Evolutionary conservation across 2,797 vertebrate species (phyloP), one percentile per base, ranked within the genome.

Genomic region (Acipenser ruthenus): DNA sequence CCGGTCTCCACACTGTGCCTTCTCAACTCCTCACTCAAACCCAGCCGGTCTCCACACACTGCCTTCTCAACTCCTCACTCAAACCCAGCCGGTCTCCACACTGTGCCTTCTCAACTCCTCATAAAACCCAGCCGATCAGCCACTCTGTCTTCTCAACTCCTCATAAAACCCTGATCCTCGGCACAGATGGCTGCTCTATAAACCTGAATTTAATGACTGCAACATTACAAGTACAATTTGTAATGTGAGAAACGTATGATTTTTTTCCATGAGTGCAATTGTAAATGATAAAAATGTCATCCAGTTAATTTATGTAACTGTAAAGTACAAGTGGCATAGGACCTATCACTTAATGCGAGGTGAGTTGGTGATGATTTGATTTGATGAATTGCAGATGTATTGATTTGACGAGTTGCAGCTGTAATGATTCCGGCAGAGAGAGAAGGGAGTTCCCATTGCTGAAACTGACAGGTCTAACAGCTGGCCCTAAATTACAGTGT

Each of bases 211-310:
- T 71, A 65, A 69, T 67, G 50, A 13, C 47, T 62, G 50, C 60
- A 23, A 53, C 59, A 53, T 68, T 67, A 65, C 67, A 62, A 18
- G 67, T 74, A 71, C 72, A 69, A 68, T 1, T 1, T 68, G 49
- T 59, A 71, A 70, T 50, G 68, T 68, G 56, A 52, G 64, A 63
- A 72, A 65, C 61, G 68, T 67, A 67, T 66, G 52, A 74, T 55
- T 63, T 15, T 15, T 7, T 60, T 50, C 48, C 51, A 62, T n/a
- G 59, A 66, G 6, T 6, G 66, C 70, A 77, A 82, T 74, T 72
- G 71, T 70, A 78, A 74, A 77, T 71, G 71, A 76, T 73, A 75
- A 73, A 83, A 84, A 82, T 81, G 80, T 83, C 84, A 84, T 73
- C 76, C 72, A 70, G 79, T 77, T 83, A 78, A 80, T 82, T 80